Conservation (phyloP, 2,797 vertebrate genomes). For the Myioborus miniatus region DNA sequence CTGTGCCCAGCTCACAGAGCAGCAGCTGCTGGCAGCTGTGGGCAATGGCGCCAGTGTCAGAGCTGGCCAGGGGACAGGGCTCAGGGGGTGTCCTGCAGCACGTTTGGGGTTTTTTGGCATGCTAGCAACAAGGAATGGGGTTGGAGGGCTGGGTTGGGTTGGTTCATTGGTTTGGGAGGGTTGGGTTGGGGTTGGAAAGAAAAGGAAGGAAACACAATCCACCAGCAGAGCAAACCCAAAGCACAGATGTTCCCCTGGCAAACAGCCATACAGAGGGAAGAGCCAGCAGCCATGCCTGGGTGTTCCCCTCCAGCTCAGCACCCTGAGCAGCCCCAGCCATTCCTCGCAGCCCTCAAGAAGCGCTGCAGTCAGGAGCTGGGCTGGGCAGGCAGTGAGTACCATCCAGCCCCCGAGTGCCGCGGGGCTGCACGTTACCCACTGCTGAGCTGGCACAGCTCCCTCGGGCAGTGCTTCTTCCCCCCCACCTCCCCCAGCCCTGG, state of each 20-base stretch:
- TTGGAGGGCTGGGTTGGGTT: not conserved
- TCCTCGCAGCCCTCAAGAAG: conserved; percentile 53
- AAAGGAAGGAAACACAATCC: not conserved
- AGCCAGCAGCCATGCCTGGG: not conserved
- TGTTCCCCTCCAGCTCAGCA: not conserved
- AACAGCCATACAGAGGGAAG: not conserved
- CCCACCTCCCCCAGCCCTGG: not conserved
- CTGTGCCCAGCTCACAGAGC: not conserved
- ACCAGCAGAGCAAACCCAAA: not conserved
- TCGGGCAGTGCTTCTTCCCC: conserved; percentile 49
- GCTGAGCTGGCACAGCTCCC: conserved; percentile 56
- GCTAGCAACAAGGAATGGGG: not conserved
- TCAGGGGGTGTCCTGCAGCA: fast-evolving
- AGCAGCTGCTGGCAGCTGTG: not conserved
- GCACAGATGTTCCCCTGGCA: fast-evolving
- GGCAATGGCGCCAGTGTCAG: not conserved
- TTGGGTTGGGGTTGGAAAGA: not conserved
- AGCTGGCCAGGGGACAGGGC: not conserved
- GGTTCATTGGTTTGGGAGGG: not conserved
- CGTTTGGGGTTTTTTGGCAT: not conserved
- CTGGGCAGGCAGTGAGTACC: conserved; percentile 73
- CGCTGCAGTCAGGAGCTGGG: conserved; percentile 59
- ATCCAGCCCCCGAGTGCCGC: conserved; percentile 58
- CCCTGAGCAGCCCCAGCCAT: not conserved
- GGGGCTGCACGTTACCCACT: conserved; percentile 73